Conservation (phyloP, 2,888 invertebrate genomes). For the Platypus cylindrus region DNA sequence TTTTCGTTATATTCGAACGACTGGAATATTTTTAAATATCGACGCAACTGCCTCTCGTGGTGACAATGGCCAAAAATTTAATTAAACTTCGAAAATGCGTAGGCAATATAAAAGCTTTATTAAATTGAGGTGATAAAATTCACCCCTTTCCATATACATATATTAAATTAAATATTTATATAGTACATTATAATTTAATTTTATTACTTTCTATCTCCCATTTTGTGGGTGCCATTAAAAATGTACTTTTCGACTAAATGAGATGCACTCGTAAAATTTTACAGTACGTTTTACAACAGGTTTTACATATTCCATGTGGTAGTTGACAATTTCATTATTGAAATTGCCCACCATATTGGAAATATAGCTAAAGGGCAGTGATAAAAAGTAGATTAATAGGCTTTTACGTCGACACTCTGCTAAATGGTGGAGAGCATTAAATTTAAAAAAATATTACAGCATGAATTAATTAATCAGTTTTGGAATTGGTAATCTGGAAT, state of each 20-base stretch:
- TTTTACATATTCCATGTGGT: conserved; percentile 9
- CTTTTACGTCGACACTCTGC: no score
- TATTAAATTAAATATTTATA: background rate
- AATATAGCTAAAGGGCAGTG: no score
- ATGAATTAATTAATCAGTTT: no score
- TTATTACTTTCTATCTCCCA: conserved; percentile 1
- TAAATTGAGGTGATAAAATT: background rate
- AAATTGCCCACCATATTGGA: background rate
- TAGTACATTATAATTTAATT: conserved; percentile 1
- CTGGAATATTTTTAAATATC: conserved; percentile 3
- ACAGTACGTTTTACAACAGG: conserved; percentile 6
- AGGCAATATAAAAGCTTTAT: background rate
- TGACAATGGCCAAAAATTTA: background rate
- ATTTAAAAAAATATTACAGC: no score
- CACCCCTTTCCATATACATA: background rate
- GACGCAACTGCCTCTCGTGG: no score
- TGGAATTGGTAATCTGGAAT: no score
- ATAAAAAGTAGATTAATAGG: no score
- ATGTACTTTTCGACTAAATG: conserved; percentile 6
- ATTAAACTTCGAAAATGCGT: background rate
- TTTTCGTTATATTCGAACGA: conserved; percentile 4
- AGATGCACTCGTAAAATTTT: conserved; percentile 8
- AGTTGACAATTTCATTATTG: conserved; percentile 7
- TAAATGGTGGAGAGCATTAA: no score
- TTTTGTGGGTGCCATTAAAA: conserved; percentile 1